These are phyloP conservation scores for Leucosticte australis DNA, from an alignment of 2,113 vertebrate genomes.

Conservation along the genomic window DNA sequence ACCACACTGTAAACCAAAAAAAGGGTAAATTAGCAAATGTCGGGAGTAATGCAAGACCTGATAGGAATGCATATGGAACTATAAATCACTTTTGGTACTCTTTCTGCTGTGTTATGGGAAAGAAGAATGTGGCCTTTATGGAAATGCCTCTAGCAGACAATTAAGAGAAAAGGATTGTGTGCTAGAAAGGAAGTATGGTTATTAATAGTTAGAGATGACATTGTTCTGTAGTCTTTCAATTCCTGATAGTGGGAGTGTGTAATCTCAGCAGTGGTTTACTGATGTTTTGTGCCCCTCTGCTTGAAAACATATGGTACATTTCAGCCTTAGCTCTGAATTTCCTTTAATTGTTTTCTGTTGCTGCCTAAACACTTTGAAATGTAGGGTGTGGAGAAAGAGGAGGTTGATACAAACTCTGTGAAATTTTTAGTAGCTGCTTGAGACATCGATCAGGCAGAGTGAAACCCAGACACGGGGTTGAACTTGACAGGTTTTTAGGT, in stretches of 20 bases:
- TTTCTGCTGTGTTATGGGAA: not conserved
- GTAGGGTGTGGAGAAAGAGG: slow-evolving; percentile 46
- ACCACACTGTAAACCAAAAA: not conserved
- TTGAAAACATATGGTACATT: slow-evolving; percentile 26
- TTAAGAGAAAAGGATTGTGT: slow-evolving; percentile 28
- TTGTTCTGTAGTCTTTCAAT: slow-evolving; percentile 53
- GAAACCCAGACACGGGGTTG: not conserved
- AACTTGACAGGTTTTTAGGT: not conserved
- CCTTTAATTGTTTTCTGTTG: slow-evolving; percentile 61
- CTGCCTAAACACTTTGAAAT: slow-evolving; percentile 54
- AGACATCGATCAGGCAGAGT: not conserved
- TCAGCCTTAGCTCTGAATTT: slow-evolving; percentile 42
- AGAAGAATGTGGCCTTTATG: not conserved
- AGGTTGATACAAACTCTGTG: slow-evolving; percentile 32
- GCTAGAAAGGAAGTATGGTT: slow-evolving; percentile 40
- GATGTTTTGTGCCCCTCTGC: slow-evolving; percentile 54
- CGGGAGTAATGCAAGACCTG: not conserved
- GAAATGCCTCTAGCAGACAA: slow-evolving; percentile 18
- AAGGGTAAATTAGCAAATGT: not conserved
- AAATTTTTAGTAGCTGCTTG: slow-evolving; percentile 29
- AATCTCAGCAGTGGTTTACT: slow-evolving; percentile 32
- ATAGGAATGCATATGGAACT: not conserved
- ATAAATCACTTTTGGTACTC: not conserved
- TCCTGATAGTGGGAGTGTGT: slow-evolving; percentile 53
- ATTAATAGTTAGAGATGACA: slow-evolving; percentile 57